A percentile compares a stretch with the other conserved stretches of the same genome.
phyloP scores from a whole-genome alignment of 2,797 vertebrate species.

The Premnoplex brunnescens region DNA sequence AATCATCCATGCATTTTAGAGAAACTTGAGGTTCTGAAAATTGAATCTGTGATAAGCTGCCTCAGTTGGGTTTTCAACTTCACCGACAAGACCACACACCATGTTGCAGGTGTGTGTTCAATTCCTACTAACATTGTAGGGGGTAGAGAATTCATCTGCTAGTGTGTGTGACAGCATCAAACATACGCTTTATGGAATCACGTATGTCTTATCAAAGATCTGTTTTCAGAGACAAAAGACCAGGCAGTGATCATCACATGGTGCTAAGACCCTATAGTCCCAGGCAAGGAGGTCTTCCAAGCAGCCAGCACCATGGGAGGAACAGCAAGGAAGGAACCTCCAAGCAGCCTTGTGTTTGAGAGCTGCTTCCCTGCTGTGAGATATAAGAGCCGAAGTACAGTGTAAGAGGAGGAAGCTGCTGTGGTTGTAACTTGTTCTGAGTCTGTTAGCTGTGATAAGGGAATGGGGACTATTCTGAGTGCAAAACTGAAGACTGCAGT shows the following conservation, averaged over 20 bases:
- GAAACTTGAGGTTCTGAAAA: neutral
- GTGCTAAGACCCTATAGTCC: neutral
- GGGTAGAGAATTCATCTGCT: neutral
- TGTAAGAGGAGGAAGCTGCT: neutral
- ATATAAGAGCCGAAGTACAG: neutral
- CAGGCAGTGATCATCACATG: neutral
- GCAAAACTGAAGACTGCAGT: neutral
- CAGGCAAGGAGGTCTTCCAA: neutral
- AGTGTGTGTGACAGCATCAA: neutral
- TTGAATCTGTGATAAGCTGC: neutral
- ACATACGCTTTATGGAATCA: neutral
- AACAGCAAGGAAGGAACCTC: neutral
- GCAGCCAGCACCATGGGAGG: neutral
- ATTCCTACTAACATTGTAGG: neutral
- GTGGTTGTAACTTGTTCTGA: neutral
- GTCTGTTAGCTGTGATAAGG: neutral
- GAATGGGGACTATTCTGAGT: neutral
- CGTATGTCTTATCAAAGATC: neutral
- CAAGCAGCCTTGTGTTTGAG: neutral
- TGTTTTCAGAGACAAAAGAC: neutral
- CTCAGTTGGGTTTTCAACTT: neutral
- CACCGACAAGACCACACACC: neutral
- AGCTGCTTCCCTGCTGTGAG: neutral
- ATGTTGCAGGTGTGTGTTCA: neutral
- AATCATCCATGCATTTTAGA: neutral